phyloP scores from a whole-genome alignment of 23 tunicate species.

The Ascidia mentula region DNA sequence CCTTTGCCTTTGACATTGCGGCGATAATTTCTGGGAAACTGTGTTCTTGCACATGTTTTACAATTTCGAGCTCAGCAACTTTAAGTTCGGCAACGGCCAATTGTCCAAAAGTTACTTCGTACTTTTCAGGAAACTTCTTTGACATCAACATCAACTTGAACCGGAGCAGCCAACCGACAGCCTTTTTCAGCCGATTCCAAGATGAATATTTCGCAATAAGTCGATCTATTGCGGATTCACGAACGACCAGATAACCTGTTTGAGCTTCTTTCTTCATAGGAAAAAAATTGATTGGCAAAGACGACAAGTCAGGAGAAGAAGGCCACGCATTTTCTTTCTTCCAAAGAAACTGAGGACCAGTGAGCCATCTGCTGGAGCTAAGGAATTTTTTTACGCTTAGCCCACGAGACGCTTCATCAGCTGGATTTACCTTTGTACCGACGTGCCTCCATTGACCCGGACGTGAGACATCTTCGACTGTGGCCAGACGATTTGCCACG shows the following conservation, averaged over 20 bases:
- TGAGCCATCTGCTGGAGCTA: background rate
- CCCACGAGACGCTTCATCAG: background rate
- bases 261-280: no score
- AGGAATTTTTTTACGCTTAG: background rate
- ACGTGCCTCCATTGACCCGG: background rate
- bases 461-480: background rate
- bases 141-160: background rate
- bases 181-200: background rate
- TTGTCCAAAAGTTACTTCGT: background rate
- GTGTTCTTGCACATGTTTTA: background rate
- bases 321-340: conserved; percentile 9
- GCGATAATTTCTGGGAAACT: conserved; percentile 5
- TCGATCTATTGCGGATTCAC: background rate
- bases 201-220: conserved; percentile 6
- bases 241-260: background rate
- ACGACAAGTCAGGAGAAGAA: background rate
- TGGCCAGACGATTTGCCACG: conserved; percentile 22
- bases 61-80: background rate
- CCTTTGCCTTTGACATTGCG: background rate
- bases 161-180: conserved; percentile 3
- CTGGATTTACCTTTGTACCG: background rate
- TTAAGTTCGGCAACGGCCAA: background rate
- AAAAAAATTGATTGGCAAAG: background rate
- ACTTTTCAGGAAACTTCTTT: background rate
- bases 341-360: conserved; percentile 17